phyloP scores from a whole-genome alignment of 1,140 invertebrate species.

The Drepana arcuata region DNA sequence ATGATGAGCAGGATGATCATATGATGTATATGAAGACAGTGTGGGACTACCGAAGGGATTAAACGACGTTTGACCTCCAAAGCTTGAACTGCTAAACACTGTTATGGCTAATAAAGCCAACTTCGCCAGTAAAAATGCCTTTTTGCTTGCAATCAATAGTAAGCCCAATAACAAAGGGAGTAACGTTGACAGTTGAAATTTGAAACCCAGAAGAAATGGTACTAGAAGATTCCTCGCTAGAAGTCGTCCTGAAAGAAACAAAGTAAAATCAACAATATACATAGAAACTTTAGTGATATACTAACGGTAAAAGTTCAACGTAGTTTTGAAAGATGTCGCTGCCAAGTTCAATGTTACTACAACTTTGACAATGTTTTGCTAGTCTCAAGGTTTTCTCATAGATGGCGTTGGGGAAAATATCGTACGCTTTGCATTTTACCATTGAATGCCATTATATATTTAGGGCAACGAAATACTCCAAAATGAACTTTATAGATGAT shows the following conservation, averaged over 20 bases:
- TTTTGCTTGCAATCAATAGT: slow-evolving; percentile 79
- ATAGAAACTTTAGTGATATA: too few species aligned
- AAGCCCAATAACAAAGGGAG: slow-evolving; percentile 80
- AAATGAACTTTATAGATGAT: too few species aligned
- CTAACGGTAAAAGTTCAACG: background rate
- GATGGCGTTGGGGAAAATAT: slow-evolving; percentile 14
- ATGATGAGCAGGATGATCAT: slow-evolving; percentile 34
- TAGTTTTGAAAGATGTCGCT: slow-evolving; percentile 17
- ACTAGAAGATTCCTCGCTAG: slow-evolving; percentile 78
- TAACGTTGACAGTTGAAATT: slow-evolving; percentile 81
- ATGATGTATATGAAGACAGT: slow-evolving; percentile 36
- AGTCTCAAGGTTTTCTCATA: slow-evolving; percentile 7
- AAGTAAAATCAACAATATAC: too few species aligned
- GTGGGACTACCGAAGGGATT: slow-evolving; percentile 26
- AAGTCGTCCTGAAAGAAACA: slow-evolving; percentile 76
- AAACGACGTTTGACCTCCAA: slow-evolving; percentile 43
- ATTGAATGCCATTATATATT: too few species aligned
- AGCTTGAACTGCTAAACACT: slow-evolving; percentile 72
- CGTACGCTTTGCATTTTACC: too few species aligned
- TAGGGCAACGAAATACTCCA: too few species aligned
- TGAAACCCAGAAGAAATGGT: slow-evolving; percentile 81
- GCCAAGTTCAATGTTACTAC: slow-evolving; percentile 15
- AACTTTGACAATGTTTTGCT: slow-evolving; percentile 7
- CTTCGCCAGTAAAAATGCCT: slow-evolving; percentile 81
- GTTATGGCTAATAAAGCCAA: slow-evolving; percentile 78